Evolutionary conservation across 2,113 vertebrate species (phyloP).

Genomic region (Lycocorax pyrrhopterus): DNA sequence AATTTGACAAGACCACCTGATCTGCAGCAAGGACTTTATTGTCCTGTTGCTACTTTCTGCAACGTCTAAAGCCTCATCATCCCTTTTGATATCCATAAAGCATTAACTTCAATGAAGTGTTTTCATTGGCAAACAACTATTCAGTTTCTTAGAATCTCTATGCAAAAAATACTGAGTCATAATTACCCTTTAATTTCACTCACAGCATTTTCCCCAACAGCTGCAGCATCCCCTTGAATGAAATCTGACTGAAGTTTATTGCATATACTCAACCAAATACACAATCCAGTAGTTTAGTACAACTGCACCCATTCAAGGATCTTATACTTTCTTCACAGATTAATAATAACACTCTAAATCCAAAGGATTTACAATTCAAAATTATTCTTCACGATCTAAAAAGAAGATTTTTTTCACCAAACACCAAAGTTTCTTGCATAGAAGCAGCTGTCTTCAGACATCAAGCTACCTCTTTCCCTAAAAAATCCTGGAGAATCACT

Average conservation of each 20-base stretch:
- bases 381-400: not conserved
- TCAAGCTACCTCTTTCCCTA: not conserved
- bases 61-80: not conserved
- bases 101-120: not conserved
- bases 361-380: not conserved
- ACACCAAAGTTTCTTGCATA: rapidly evolving
- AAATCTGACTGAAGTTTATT: not conserved
- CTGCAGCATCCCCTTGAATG: not conserved
- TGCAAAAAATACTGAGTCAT: not conserved
- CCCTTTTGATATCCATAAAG: not conserved
- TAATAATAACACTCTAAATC: not conserved
- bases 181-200: not conserved
- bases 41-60: not conserved
- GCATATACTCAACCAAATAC: not conserved
- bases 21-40: not conserved
- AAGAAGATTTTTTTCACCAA: not conserved
- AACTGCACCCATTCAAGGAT: not conserved
- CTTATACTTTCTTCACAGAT: not conserved
- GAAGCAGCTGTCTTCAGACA: not conserved
- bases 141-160: not conserved
- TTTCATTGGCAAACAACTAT: not conserved
- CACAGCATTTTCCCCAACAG: not conserved
- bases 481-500: not conserved
- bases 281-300: not conserved
- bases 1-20: not conserved